Evolutionary conservation across 1,140 invertebrate genomes (phyloP).

Genomic region (Cydia fagiglandana): DNA sequence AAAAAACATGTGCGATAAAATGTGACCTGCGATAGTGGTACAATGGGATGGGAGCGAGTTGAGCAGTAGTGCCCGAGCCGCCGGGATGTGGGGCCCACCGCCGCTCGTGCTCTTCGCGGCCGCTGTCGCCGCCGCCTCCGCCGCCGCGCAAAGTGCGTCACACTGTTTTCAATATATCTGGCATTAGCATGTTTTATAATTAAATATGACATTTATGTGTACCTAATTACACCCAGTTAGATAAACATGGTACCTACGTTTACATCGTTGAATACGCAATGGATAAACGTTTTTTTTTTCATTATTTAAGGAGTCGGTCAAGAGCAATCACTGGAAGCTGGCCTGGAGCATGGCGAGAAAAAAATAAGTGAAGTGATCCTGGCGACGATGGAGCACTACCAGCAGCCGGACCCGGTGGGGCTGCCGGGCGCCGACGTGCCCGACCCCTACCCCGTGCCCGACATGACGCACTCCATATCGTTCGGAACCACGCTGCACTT

Average conservation of each 20-base stretch:
- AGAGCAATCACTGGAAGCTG: slow-evolving; percentile 36
- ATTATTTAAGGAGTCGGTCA: slow-evolving; percentile 46
- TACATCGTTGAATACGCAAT: neutral
- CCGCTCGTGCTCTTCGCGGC: neutral
- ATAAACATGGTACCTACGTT: neutral
- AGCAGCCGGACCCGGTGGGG: slow-evolving; percentile 86
- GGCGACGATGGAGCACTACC: slow-evolving; percentile 88
- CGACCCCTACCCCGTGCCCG: slow-evolving; percentile 89
- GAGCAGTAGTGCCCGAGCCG: neutral
- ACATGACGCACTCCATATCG: slow-evolving; percentile 85
- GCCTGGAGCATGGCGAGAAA: slow-evolving; percentile 79
- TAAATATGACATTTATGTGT: too few species aligned
- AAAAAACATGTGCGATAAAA: slow-evolving; percentile 8
- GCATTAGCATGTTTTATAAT: neutral
- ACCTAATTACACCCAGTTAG: neutral
- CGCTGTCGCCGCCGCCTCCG: neutral
- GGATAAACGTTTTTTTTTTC: neutral
- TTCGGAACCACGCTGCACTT: slow-evolving; percentile 84
- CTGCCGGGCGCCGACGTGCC: slow-evolving; percentile 87
- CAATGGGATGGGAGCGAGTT: neutral
- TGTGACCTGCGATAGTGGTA: slow-evolving; percentile 6
- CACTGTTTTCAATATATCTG: neutral
- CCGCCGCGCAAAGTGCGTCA: neutral
- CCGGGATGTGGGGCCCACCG: neutral
- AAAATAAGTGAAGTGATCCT: slow-evolving; percentile 86